Evolutionary conservation across 2,888 invertebrate species (phyloP), one percentile per base, ranked within the genome.

Genomic region (Stictocephala bisonia): DNA sequence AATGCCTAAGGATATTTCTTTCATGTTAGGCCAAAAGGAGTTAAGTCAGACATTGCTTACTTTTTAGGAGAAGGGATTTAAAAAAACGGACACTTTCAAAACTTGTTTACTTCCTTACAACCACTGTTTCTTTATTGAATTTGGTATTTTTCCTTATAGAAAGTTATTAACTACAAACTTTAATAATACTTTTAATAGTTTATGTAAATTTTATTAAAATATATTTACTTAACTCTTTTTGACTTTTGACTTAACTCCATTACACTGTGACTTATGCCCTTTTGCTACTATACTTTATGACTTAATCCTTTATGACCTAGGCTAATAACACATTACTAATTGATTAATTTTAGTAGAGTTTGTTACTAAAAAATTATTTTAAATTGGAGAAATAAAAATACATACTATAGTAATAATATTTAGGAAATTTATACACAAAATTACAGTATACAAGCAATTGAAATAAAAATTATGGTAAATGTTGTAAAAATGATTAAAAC

Each of bases 11-110:
- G n/a, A 53, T 53, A 53, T 4, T 18, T 53, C 53, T 53, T 53
- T 11, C 18, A 3, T 53, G 53, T 53, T 53, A 18, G 20, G 53
- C 18, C 53, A 53, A 53, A 53, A 7, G 53, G 53, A 26, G 6
- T 53, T 53, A 53, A 53, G 26, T 53, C 7, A 53, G 53, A 7
- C 3, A 53, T 15, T 15, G 53, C 53, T 22, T 18, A 53, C 18
- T 53, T 53, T 53, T 18, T 22, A 53, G 53, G 53, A 18, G 18
- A 26, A 53, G 53, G 53, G 53, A 53, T 18, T 3, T 18, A 53
- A 24, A 22, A 18, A 53, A 53, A 53, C 53, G 53, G 18, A 18
- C 3, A 3, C 3, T 15, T 53, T 53, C 20, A 53, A 15, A 18
- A 53, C n/a, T 18, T 53, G 3, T 18, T 15, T 18, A 53, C 18